Evolutionary conservation across 1,140 invertebrate species (phyloP).

Genomic region (Kradibia gibbosae): DNA sequence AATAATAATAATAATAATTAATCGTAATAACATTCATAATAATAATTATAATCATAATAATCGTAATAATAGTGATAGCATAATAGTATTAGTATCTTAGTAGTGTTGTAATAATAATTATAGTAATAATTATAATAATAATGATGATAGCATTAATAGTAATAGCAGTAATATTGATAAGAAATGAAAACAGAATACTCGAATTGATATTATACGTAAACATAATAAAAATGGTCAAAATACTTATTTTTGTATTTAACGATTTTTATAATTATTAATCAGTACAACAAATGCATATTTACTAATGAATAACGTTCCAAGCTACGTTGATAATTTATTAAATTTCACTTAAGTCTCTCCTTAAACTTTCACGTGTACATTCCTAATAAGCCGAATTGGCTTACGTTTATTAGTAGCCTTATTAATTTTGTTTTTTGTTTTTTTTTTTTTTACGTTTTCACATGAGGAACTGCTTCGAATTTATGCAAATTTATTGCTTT

Average conservation of each 20-base stretch:
- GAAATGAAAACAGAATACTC: slow-evolving; percentile 15
- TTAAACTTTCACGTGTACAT: slow-evolving; percentile 59
- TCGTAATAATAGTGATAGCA: too few relatives aligned
- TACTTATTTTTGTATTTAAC: slow-evolving; percentile 21
- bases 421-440: slow-evolving; percentile 45
- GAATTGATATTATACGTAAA: slow-evolving; percentile 28
- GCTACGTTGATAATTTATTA: background rate
- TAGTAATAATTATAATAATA: too few relatives aligned
- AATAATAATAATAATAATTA: too few relatives aligned
- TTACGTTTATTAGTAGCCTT: slow-evolving; percentile 54
- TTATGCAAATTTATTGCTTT: slow-evolving; percentile 29
- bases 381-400: slow-evolving; percentile 59
- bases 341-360: slow-evolving; percentile 35
- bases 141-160: too few relatives aligned
- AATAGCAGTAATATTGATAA: background rate
- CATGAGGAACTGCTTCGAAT: slow-evolving; percentile 19
- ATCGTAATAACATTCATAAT: too few relatives aligned
- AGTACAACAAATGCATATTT: background rate
- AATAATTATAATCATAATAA: too few relatives aligned
- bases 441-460: slow-evolving; percentile 39
- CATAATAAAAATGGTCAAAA: slow-evolving; percentile 11
- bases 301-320: background rate
- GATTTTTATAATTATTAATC: slow-evolving; percentile 4
- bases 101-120: too few relatives aligned
- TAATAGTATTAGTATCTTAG: too few relatives aligned